Percentiles rank a stretch among this genome's conserved stretches.
Evolutionary conservation across 2,797 vertebrate species (phyloP).

Genomic region (Parauchenoglanis ngamensis): DNA sequence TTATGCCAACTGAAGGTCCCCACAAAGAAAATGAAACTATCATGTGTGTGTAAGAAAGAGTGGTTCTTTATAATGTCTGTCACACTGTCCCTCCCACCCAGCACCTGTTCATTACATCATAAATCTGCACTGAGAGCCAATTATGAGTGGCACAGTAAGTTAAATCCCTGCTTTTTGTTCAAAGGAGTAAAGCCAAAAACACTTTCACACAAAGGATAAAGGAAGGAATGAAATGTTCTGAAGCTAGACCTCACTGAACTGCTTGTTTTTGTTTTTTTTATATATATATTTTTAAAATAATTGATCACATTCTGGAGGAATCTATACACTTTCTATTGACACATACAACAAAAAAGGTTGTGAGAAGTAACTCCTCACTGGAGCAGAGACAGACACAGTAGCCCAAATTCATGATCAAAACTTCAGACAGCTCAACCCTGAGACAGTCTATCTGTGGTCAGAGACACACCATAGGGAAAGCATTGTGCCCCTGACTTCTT

Average conservation of each 20-base stretch:
- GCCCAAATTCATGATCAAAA: constrained; percentile 34
- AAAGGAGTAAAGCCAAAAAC: constrained; percentile 5
- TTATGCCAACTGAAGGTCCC: not conserved
- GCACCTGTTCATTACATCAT: constrained; percentile 64
- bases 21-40: not conserved
- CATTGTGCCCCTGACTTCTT: constrained; percentile 54
- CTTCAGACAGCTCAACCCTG: constrained; percentile 40
- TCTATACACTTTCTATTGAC: not conserved
- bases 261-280: not conserved
- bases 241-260: not conserved
- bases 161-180: constrained; percentile 39
- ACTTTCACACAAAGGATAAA: not conserved
- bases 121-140: constrained; percentile 54
- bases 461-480: constrained; percentile 47
- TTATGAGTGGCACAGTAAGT: constrained; percentile 49
- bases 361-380: not conserved
- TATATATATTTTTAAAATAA: not conserved
- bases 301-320: not conserved
- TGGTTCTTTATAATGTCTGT: constrained; percentile 51
- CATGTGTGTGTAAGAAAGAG: constrained; percentile 4
- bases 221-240: not conserved
- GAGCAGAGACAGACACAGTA: not conserved
- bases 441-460: constrained; percentile 39
- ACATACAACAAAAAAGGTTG: not conserved
- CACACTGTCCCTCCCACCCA: constrained; percentile 53